These are phyloP conservation scores for Chiroxiphia lanceolata DNA, from an alignment of 2,797 vertebrate species.

Conservation along the genomic window DNA sequence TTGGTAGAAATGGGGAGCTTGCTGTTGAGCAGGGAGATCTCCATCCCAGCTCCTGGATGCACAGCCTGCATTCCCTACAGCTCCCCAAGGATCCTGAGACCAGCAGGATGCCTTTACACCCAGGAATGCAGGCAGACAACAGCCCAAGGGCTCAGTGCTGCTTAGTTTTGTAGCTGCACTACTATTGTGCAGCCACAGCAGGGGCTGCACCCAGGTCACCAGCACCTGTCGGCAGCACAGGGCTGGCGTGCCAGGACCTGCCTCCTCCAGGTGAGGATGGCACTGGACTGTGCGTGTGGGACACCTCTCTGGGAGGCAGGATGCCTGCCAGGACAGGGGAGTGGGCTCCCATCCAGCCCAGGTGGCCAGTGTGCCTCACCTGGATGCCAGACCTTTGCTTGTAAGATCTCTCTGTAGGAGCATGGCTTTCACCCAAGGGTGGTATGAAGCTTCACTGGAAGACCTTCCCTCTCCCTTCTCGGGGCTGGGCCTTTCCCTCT, in stretches of 20 bases:
- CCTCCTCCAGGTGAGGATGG: neutral
- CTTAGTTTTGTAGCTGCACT: neutral
- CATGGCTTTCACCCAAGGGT: rapidly evolving
- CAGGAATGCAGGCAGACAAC: neutral
- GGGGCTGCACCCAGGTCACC: rapidly evolving
- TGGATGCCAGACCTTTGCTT: neutral
- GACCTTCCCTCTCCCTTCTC: neutral
- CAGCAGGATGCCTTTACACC: neutral
- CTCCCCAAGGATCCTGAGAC: neutral
- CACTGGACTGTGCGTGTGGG: rapidly evolving
- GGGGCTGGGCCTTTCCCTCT: neutral
- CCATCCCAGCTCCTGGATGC: neutral
- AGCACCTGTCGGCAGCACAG: rapidly evolving
- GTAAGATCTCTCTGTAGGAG: neutral
- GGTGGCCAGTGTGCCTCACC: neutral
- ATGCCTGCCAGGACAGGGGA: rapidly evolving
- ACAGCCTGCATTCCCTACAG: neutral
- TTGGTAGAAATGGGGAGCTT: neutral
- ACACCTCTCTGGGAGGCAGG: neutral
- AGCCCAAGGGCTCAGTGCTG: neutral
- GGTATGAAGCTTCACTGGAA: neutral
- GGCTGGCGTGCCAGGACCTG: neutral
- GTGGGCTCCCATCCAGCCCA: neutral
- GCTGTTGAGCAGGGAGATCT: neutral
- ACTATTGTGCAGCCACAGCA: rapidly evolving